Conservation (phyloP, 2,113 vertebrate species). For the Willisornis vidua region DNA sequence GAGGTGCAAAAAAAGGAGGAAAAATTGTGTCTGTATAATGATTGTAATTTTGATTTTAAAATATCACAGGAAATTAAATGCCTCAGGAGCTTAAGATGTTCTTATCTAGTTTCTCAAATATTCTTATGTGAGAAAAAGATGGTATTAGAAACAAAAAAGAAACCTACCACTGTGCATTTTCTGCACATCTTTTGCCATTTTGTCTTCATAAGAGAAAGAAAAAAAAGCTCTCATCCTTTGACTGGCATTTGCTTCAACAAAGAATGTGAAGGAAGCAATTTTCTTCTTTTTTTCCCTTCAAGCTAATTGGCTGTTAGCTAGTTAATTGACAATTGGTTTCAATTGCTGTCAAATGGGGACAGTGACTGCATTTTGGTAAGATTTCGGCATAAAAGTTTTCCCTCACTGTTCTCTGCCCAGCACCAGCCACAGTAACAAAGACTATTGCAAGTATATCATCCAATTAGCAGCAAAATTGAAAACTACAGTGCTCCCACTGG, state of each 20-base stretch:
- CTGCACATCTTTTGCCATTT: neutral
- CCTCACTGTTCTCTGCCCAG: neutral
- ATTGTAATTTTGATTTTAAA: neutral
- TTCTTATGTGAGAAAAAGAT: neutral
- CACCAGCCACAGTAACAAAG: constrained; percentile 3
- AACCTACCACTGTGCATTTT: neutral
- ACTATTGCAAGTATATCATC: neutral
- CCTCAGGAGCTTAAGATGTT: neutral
- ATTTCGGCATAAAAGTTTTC: constrained; percentile 22
- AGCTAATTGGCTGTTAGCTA: constrained; percentile 48
- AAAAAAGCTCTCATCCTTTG: neutral
- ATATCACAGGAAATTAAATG: constrained; percentile 10
- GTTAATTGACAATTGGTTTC: constrained; percentile 49
- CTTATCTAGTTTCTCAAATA: neutral
- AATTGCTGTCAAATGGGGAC: constrained; percentile 28
- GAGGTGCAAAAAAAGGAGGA: neutral
- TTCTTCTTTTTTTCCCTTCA: neutral
- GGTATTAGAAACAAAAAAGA: neutral
- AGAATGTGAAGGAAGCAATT: constrained; percentile 29
- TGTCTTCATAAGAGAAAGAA: neutral
- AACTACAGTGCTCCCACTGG: neutral
- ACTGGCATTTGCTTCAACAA: constrained; percentile 17
- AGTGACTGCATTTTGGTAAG: constrained; percentile 2
- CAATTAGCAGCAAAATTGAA: constrained; percentile 66
- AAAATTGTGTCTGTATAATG: neutral